Percentiles rank a stretch among this genome's conserved stretches.
Evolutionary conservation across 2,113 vertebrate genomes (phyloP).

Genomic region (Cebidichthys violaceus): DNA sequence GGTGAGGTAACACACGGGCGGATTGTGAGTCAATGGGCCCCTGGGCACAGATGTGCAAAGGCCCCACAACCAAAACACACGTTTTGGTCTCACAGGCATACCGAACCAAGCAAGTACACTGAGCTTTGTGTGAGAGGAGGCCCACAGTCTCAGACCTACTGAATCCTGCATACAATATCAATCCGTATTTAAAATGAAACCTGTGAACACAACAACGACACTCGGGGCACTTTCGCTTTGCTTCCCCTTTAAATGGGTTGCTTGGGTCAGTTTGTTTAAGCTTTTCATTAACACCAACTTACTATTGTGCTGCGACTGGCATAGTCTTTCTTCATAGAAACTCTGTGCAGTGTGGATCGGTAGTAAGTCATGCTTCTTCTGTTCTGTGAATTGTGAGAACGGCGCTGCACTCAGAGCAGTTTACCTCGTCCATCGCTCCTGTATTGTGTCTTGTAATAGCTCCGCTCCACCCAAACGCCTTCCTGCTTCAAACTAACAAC

Average conservation of each 20-base stretch:
- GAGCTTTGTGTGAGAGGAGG: too few relatives aligned
- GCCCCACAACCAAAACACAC: too few relatives aligned
- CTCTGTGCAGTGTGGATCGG: neutral
- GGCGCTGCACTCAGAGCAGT: neutral
- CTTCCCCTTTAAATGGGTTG: neutral
- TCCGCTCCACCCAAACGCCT: constrained; percentile 37
- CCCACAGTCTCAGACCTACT: too few relatives aligned
- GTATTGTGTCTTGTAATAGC: constrained; percentile 17
- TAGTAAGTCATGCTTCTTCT: neutral
- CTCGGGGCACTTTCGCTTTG: too few relatives aligned
- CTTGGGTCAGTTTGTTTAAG: neutral
- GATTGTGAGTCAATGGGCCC: too few relatives aligned
- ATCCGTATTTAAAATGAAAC: too few relatives aligned
- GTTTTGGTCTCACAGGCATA: neutral
- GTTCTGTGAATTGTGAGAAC: neutral
- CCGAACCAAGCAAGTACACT: neutral
- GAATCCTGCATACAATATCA: too few relatives aligned
- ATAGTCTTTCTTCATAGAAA: neutral
- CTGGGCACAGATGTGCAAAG: too few relatives aligned
- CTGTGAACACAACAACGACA: too few relatives aligned
- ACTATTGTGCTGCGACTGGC: neutral
- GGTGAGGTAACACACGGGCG: neutral
- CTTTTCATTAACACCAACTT: constrained; percentile 9
- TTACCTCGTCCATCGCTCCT: neutral
- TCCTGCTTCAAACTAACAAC: constrained; percentile 46